phyloP scores from a whole-genome alignment of 2,797 vertebrate species.

The Enteromius anoplus region DNA sequence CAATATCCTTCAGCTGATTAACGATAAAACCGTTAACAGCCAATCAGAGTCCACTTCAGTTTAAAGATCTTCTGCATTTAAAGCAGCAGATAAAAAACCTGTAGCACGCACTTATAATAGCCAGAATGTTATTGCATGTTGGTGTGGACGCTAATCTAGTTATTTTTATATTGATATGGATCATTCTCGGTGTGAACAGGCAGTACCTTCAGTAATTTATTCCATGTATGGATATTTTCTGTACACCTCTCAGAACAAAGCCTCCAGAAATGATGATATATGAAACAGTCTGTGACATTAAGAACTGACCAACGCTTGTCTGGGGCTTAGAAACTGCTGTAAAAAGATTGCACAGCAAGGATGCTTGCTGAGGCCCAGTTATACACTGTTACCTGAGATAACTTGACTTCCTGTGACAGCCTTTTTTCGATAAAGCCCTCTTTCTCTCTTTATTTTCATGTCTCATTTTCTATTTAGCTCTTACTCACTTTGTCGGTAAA shows the following conservation, averaged over 20 bases:
- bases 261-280: neutral
- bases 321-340: neutral
- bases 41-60: neutral
- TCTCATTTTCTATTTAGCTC: constrained; percentile 15
- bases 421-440: neutral
- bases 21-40: too few species aligned
- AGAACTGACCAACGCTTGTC: neutral
- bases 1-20: neutral
- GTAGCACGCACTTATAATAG: neutral
- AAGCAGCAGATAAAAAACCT: neutral
- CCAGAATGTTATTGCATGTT: neutral
- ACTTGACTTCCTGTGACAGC: constrained; percentile 19
- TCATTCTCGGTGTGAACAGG: neutral
- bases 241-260: constrained; percentile 3
- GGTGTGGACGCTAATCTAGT: neutral
- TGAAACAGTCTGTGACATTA: constrained; percentile 17
- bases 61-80: neutral
- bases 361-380: neutral
- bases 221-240: neutral
- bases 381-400: neutral
- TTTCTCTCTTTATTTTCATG: constrained; percentile 7
- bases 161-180: neutral
- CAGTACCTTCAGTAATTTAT: neutral
- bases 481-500: constrained; percentile 30
- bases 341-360: neutral